Evolutionary conservation across 1,140 invertebrate species (phyloP), one percentile per base, ranked within the genome.

Genomic region (Ips typographus): DNA sequence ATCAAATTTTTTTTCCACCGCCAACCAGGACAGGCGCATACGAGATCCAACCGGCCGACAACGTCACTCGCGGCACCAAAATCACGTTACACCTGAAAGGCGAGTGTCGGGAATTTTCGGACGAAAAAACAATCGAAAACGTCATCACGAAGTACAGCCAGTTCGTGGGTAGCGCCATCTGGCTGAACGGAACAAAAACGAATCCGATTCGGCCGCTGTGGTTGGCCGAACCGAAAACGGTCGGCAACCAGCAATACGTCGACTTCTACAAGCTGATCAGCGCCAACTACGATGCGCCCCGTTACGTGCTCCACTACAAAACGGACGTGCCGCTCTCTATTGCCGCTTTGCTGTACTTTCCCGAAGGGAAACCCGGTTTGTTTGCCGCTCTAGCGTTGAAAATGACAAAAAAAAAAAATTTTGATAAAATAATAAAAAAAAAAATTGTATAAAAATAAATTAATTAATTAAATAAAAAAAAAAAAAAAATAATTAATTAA

Each of bases 81-180:
- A 97, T 99, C 75, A 88, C 98, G 7, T 83, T 98, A 37, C 88
- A 98, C 79, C 83, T 99, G 49, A 95, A 95, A 83, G 82, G 87
- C 1, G 94, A 96, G 74, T 89, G 90, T 81, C 82, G 91, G 22
- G 92, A 98, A 81, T 99, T 92, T 83, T 86, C 93, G 63, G 93
- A 97, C 81, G 94, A 97, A 72, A 85, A 90, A 5, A 88, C 85
- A 36, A 89, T 98, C 47, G 89, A 89, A 84, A 91, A 86, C 70
- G 90, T 98, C 44, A 93, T 98, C 49, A 91, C 94, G 75, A 98
- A 98, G 79, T 98, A 98, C 82, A 98, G 95, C 78, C 98, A 98
- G 80, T 98, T 98, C 81, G 93, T 98, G 55, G 92, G 94, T 3
- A 93, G 91, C 77, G 94, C 96, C 1, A 96, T 99, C 76, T 91